Base-by-base conservation (phyloP, 1,140 invertebrate species). In the Hirudo medicinalis region DNA sequence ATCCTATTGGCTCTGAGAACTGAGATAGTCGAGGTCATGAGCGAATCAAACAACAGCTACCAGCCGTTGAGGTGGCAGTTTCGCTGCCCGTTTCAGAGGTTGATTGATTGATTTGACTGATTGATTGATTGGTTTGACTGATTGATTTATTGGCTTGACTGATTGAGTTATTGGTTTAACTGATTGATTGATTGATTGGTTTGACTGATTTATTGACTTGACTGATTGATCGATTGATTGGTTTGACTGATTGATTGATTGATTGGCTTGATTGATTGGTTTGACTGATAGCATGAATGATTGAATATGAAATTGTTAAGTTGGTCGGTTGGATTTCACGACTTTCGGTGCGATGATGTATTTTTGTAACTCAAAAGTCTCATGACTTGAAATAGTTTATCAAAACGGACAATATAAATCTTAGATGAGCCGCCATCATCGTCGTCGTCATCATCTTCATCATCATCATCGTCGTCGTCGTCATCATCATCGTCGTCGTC, bases 1-100 rank as follows among this genome's bases (percentile, higher is more conserved):
- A 75, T 91, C 15, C 81, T 76, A 20, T 54, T 75, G 29, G 70
- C 68, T 9, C 69, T 82, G 13, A 77, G 77, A 71, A 80, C 79
- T 63, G 81, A 82, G 67, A 78, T 81, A 19, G 70, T 81, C 25
- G 79, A 80, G 57, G 69, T 71, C 68, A 76, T 71, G 79, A 80
- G n/a, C 8, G 57, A 63, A 72, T 22, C 29, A 20, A 63, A 25
- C 11, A 25, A 22, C 57, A 63, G 57, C 29, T 22, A 32, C 22
- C 11, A 20, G 4, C 57, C 11, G 79, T 81, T 17, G 80, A 81
- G 49, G 75, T 79, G n/a, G 78, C 79, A 67, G 69, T 75, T 40
- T 70, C 76, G 0, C 70, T 76, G n/a, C 80, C 80, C 13, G 73
- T 82, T 17, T 74, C 79, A 32, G 79, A 81, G 72, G 81, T 81